These are phyloP conservation scores for Lota lota DNA, from an alignment of 2,113 vertebrate species.

Conservation along the genomic window DNA sequence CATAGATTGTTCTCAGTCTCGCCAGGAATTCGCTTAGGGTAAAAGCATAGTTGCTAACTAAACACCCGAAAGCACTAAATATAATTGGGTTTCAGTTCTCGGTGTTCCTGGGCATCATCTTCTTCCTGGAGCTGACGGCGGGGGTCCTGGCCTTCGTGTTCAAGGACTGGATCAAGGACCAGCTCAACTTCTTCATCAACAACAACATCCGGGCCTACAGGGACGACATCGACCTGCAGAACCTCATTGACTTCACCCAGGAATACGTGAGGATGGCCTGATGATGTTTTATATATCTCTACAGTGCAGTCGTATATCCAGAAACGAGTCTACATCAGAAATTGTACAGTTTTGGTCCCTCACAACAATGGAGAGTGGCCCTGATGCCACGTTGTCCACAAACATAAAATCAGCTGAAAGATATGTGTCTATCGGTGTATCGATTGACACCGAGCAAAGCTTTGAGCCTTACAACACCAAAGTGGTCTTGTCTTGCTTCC, in stretches of 20 bases:
- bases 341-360: no score
- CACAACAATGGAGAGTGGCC: no score
- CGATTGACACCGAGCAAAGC: no score
- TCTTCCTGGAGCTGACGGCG: constrained; percentile 97
- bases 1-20: no score
- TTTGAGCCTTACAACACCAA: no score
- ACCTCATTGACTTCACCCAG: constrained; percentile 98
- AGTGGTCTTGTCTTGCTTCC: no score
- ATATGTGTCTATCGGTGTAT: no score
- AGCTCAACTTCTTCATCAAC: constrained; percentile 98
- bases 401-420: no score
- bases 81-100: constrained; percentile 82
- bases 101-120: constrained; percentile 97
- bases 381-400: no score
- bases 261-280: constrained; percentile 85
- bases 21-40: no score
- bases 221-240: constrained; percentile 97
- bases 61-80: neutral
- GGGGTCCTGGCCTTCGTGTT: constrained; percentile 97
- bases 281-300: neutral
- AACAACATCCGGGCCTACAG: constrained; percentile 97
- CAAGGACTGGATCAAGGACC: constrained; percentile 99
- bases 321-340: no score
- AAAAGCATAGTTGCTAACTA: neutral
- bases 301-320: constrained; percentile 12